A percentile compares a stretch with the other conserved stretches of the same genome.
These are phyloP conservation scores for Subanguina moxae DNA, from an alignment of 1,140 invertebrate genomes.

Conservation along the genomic window DNA sequence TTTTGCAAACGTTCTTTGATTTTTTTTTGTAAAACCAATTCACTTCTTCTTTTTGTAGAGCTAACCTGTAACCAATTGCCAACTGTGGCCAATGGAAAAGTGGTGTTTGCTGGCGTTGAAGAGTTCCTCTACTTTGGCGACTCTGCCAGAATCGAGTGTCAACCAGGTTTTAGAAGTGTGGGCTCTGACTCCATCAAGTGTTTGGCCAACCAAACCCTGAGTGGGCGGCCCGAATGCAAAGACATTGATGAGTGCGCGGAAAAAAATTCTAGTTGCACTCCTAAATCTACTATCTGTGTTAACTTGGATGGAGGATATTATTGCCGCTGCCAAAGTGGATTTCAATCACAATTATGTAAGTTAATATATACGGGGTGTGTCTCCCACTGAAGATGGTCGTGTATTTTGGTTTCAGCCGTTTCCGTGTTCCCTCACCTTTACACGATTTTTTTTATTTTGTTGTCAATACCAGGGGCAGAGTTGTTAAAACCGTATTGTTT, in stretches of 20 bases:
- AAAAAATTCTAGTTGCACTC: conserved; percentile 61
- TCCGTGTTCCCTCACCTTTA: too few relatives aligned
- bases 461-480: too few relatives aligned
- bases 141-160: conserved; percentile 84
- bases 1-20: background rate
- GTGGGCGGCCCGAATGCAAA: conserved; percentile 69
- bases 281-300: conserved; percentile 70
- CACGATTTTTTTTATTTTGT: too few relatives aligned
- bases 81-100: conserved; percentile 62
- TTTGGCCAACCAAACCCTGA: conserved; percentile 77
- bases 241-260: conserved; percentile 87
- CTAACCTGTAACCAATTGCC: conserved; percentile 77
- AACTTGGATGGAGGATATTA: conserved; percentile 85
- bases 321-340: conserved; percentile 71
- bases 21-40: too few relatives aligned
- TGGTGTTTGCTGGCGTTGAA: conserved; percentile 33
- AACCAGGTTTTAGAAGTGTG: conserved; percentile 77
- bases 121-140: conserved; percentile 75
- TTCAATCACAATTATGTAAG: conserved; percentile 80
- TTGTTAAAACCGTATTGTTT: background rate
- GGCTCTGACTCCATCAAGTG: conserved; percentile 83
- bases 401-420: too few relatives aligned
- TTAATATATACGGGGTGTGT: too few relatives aligned
- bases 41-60: conserved; percentile 63
- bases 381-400: too few relatives aligned